These are phyloP conservation scores for Ciconia nigra DNA, from an alignment of 2,797 vertebrate species.

Conservation along the genomic window DNA sequence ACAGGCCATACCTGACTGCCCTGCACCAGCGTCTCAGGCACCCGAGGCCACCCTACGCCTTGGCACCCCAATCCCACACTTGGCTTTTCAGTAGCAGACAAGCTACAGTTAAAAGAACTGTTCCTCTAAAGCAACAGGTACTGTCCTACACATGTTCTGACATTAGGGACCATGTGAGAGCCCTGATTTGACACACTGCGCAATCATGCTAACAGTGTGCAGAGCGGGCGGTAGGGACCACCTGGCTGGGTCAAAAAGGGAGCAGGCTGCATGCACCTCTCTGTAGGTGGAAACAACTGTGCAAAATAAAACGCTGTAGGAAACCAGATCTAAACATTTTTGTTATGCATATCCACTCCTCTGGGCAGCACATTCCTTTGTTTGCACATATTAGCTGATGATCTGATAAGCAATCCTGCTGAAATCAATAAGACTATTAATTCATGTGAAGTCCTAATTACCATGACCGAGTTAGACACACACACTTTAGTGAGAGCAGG, in stretches of 20 bases:
- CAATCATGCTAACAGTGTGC: background rate
- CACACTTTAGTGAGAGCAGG: background rate
- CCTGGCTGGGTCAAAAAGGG: background rate
- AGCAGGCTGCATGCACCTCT: background rate
- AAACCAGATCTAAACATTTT: background rate
- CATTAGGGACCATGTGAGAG: background rate
- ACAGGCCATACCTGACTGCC: background rate
- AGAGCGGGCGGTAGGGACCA: background rate
- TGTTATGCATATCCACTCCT: background rate
- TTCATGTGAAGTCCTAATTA: background rate
- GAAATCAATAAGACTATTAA: background rate
- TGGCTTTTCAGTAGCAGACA: background rate
- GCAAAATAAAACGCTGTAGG: background rate
- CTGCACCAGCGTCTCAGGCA: background rate
- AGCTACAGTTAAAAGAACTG: background rate
- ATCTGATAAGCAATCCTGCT: background rate
- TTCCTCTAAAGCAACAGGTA: background rate
- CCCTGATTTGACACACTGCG: background rate
- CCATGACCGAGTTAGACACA: fast-evolving
- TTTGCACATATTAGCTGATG: background rate
- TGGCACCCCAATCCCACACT: background rate
- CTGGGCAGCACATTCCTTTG: background rate
- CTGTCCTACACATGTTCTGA: background rate
- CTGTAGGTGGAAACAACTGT: background rate
- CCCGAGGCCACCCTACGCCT: background rate